Evolutionary conservation across 2,113 vertebrate species (phyloP), one percentile per base, ranked within the genome.

Genomic region (Toxotes jaculatrix): DNA sequence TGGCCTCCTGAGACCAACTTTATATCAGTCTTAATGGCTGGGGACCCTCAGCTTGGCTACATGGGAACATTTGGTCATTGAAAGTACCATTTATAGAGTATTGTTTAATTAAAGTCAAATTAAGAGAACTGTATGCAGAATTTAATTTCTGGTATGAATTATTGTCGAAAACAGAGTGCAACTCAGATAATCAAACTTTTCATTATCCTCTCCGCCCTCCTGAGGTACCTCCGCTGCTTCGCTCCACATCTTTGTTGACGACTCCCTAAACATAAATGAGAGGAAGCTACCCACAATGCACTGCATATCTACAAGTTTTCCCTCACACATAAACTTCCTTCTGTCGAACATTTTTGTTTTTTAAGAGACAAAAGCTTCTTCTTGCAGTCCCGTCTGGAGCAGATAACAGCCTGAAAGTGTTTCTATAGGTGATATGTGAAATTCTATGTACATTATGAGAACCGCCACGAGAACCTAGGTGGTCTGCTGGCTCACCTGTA

Each of bases 101-200:
- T 97, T 97, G 95, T 98, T 97, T 98, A 97, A 98, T 98, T 97
- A 97, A 96, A 97, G 96, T 95, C 93, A 96, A 97, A 98, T 97
- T 96, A 97, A 95, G 95, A 96, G 96, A 96, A 96, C 94, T 96
- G 94, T 97, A 96, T 93, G 95, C 95, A 95, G 97, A 97, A 97
- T 97, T 97, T 96, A 97, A 96, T 97, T 97, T 96, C 96, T 95
- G 91, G 90, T 95, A 94, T 96, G 96, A 96, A 97, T 98, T 96
- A 95, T 97, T 97, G 97, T 84, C 93, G 81, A 92, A 97, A 97
- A 97, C 95, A 95, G 90, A 95, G 93, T 95, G 96, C 95, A 95
- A 95, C 97, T 96, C 94, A 94, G 94, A 96, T 95, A 96, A 97
- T 96, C 95, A 96, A 97, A 97, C 96, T 97, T 97, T 97, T 96